Evolutionary conservation across 2,113 vertebrate genomes (phyloP).

Genomic region (Boleophthalmus pectinirostris): DNA sequence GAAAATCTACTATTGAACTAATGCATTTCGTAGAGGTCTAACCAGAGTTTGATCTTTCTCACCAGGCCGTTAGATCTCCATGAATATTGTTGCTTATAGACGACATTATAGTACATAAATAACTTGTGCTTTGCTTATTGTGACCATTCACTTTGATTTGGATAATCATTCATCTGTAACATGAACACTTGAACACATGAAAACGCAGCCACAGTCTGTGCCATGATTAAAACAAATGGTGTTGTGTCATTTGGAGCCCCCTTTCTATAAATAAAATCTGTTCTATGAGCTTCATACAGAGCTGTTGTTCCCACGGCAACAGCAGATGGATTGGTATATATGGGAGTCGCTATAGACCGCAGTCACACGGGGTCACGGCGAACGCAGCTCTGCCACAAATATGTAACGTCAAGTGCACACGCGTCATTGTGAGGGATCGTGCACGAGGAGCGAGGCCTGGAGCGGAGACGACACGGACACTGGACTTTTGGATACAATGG

Average conservation of each 20-base stretch:
- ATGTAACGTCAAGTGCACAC: neutral
- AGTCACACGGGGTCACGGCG: slow-evolving; percentile 1
- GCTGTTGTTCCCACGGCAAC: slow-evolving; percentile 8
- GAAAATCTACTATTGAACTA: too few relatives aligned
- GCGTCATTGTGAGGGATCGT: too few relatives aligned
- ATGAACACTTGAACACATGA: neutral
- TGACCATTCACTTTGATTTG: neutral
- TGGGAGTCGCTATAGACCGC: neutral
- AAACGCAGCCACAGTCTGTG: neutral
- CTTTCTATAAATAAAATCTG: slow-evolving; percentile 9
- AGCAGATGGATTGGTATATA: neutral
- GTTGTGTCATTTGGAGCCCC: neutral
- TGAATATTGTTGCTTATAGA: too few relatives aligned
- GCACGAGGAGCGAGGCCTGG: too few relatives aligned
- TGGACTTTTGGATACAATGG: too few relatives aligned
- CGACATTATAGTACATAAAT: neutral
- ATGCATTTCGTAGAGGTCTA: too few relatives aligned
- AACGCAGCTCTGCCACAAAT: neutral
- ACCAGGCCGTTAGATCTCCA: too few relatives aligned
- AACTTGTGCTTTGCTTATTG: neutral
- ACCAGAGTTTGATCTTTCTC: too few relatives aligned
- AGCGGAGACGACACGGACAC: too few relatives aligned
- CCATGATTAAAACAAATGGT: neutral
- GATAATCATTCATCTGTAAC: neutral
- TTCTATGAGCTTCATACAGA: neutral